Conservation (phyloP, 2,797 vertebrate species). For the Macropus fuliginosus region DNA sequence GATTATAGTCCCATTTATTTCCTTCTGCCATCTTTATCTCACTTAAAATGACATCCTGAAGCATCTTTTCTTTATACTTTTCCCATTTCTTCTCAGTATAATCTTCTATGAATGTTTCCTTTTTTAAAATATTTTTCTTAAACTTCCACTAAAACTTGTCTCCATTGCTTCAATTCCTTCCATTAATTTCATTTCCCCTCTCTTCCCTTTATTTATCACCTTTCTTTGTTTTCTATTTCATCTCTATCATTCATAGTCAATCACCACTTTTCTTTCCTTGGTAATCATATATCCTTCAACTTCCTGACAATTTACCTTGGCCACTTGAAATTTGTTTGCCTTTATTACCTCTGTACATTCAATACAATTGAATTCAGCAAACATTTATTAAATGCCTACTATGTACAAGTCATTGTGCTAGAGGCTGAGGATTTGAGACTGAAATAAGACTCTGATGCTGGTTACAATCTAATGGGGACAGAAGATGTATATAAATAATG, state of each 20-base stretch:
- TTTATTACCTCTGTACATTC: neutral
- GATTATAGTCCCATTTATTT: neutral
- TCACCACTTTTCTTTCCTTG: slow-evolving; percentile 12
- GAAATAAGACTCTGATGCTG: neutral
- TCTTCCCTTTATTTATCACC: slow-evolving; percentile 14
- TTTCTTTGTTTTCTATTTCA: slow-evolving; percentile 1
- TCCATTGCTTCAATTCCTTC: slow-evolving; percentile 5
- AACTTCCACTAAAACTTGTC: slow-evolving; percentile 49
- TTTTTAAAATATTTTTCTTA: slow-evolving; percentile 5
- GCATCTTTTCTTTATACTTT: slow-evolving; percentile 30
- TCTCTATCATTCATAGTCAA: slow-evolving; percentile 34
- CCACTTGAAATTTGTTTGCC: slow-evolving; percentile 17
- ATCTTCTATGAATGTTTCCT: slow-evolving; percentile 9
- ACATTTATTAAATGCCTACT: slow-evolving; percentile 5
- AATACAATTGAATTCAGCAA: neutral
- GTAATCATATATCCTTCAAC: slow-evolving; percentile 1
- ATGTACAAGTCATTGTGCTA: neutral
- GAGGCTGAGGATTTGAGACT: neutral
- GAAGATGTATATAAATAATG: neutral
- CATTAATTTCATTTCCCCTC: neutral
- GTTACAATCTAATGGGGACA: neutral
- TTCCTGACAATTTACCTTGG: neutral
- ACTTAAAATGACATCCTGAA: slow-evolving; percentile 40
- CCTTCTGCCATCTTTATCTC: slow-evolving; percentile 27
- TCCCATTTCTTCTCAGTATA: slow-evolving; percentile 19